Conservation (phyloP, 2,797 vertebrate genomes). For the Gallinago solitaria region DNA sequence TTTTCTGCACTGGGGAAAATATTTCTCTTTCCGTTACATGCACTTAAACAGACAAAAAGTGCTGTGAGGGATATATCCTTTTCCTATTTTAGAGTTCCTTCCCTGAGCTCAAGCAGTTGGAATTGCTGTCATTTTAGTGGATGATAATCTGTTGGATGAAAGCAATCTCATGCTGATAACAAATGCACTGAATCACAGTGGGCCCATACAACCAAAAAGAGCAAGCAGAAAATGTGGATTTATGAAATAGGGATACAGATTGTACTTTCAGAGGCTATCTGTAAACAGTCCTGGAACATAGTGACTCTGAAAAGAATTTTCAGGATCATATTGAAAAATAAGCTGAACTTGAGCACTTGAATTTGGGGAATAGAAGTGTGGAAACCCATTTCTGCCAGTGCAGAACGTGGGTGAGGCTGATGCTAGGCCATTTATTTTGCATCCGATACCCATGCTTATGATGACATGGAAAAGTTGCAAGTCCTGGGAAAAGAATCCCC, state of each 20-base stretch:
- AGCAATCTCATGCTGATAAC: not conserved
- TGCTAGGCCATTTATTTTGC: not conserved
- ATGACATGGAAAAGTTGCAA: not conserved
- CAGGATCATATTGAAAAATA: not conserved
- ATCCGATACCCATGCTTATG: fast-evolving
- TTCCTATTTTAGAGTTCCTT: not conserved
- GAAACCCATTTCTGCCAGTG: not conserved
- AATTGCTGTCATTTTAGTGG: not conserved
- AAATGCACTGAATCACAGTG: not conserved
- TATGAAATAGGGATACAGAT: not conserved
- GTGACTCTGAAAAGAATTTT: not conserved
- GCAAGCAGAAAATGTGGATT: not conserved
- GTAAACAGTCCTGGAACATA: not conserved
- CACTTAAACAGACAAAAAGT: not conserved
- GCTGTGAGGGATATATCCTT: not conserved
- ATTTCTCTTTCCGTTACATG: not conserved
- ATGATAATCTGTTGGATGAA: not conserved
- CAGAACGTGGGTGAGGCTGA: not conserved
- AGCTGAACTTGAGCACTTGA: not conserved
- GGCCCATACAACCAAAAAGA: not conserved
- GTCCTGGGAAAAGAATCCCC: not conserved
- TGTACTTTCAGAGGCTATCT: not conserved
- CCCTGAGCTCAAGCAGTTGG: not conserved
- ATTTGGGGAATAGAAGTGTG: not conserved
- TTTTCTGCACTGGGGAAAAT: not conserved